Evolutionary conservation across 2,888 invertebrate genomes (phyloP), one percentile per base, ranked within the genome.

Genomic region (Harpagoxenus sublaevis): DNA sequence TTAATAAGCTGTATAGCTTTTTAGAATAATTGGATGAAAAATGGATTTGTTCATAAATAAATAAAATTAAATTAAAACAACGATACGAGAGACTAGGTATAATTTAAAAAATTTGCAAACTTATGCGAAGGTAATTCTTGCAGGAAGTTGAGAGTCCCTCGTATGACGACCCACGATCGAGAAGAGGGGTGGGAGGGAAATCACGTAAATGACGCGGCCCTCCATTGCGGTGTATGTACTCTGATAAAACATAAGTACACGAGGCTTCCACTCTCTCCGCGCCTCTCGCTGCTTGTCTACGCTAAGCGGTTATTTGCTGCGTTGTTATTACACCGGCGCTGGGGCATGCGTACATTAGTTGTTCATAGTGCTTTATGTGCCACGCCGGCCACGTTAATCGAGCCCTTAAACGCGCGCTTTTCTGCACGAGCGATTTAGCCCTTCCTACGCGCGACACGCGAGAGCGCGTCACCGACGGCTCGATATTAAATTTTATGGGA

Each of bases 261-360:
- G 79, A 63, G 53, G 28, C 62, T 70, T 70, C 57, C 31, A 51
- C 63, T 42, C 65, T 23, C 55, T 10, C n/a, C 53, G n/a, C 23
- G 15, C 23, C 63, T 77, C 63, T 53, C 84, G 51, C 51, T 63
- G 42, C 74, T 74, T 51, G 78, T 84, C 88, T 87, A 84, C 86
- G 89, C 88, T 89, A 85, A 89, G 84, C 85, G 89, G 89, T 89
- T 89, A 89, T 89, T 88, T 87, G 90, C 88, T 79, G 82, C 88
- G 89, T 91, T 86, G 85, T 88, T 89, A 89, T 85, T 86, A 84
- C 84, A 51, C 79, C 71, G 73, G 68, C 84, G 66, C 81, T 51
- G 45, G 66, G 63, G 63, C 86, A 88, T 87, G 88, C 87, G 89
- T 84, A 86, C 88, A 88, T 89, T 89, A 87, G 88, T 68, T 83